Evolutionary conservation across 2,888 invertebrate genomes (phyloP).

Genomic region (Amiota minor): DNA sequence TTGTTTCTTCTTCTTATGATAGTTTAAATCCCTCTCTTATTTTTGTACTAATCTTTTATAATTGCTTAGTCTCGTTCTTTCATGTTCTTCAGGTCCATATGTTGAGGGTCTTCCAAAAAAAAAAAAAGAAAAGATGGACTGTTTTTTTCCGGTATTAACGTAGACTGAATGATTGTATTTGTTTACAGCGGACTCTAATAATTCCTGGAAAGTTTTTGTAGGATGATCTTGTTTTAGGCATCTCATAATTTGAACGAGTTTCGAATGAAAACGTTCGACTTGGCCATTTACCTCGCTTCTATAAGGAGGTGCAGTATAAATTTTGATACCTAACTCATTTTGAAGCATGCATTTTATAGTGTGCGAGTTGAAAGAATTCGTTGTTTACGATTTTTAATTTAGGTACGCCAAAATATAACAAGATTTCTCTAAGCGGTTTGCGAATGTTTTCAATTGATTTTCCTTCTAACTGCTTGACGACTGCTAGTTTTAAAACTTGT

Average conservation of each 20-base stretch:
- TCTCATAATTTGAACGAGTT: not conserved
- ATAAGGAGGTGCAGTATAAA: not conserved
- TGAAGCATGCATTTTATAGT: not conserved
- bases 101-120: too few relatives aligned
- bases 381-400: not conserved
- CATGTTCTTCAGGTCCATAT: too few relatives aligned
- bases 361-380: not conserved
- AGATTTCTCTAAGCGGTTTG: not conserved
- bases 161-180: too few relatives aligned
- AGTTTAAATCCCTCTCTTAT: too few relatives aligned
- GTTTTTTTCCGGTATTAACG: too few relatives aligned
- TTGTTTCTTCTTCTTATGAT: too few relatives aligned
- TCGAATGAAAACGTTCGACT: not conserved
- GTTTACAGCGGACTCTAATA: too few relatives aligned
- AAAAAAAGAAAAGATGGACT: too few relatives aligned
- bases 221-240: not conserved
- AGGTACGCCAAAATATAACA: not conserved
- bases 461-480: not conserved
- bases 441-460: not conserved
- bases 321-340: not conserved
- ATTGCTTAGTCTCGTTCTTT: too few relatives aligned
- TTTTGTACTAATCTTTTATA: too few relatives aligned
- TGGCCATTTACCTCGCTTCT: not conserved
- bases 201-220: too few relatives aligned
- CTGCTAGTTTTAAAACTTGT: not conserved